Evolutionary conservation across 2,113 vertebrate genomes (phyloP), one percentile per base, ranked within the genome.

Genomic region (Anhinga rufa): DNA sequence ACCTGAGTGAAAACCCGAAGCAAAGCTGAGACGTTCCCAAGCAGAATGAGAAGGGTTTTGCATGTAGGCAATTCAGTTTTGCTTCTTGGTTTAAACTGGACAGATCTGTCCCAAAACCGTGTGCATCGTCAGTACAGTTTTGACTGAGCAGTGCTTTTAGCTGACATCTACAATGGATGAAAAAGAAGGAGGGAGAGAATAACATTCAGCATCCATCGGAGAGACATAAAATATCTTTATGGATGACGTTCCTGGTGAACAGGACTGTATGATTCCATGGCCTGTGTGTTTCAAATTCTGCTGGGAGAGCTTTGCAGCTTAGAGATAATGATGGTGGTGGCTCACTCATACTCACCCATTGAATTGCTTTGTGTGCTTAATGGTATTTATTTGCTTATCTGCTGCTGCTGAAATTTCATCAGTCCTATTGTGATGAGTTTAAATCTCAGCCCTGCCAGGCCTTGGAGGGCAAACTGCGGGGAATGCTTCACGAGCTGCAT

Each of bases 271-370:
- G 51, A 38, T 62, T 62, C 6, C 28, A 17, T 5, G 31, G 49
- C 34, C 66, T 46, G 7, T 5, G 36, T 49, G 19, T 70, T 89
- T 58, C 46, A 16, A 60, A 82, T 46, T 69, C 66, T 75, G 49
- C 87, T 85, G 87, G 90, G 80, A 91, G 87, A 86, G 79, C 75
- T 82, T 70, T 46, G 52, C 80, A 58, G 54, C 44, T 10, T 8
- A 18, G 46, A 78, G 87, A 15, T 64, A 25, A 77, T 58, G 74
- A 54, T 58, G 49, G 31, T 8, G 31, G 48, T 4, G 1, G 46
- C 72, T 90, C 17, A 2, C 42, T 70, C 2, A 3, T 49, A 7
- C 62, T 84, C 28, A 28, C 44, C 84, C 80, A 36, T 24, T 4
- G 25, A 57, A 46, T 74, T 3, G 2, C 49, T 58, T 60, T 36